These are phyloP conservation scores for Diogma glabrata DNA, from an alignment of 2,888 invertebrate species.

Conservation along the genomic window DNA sequence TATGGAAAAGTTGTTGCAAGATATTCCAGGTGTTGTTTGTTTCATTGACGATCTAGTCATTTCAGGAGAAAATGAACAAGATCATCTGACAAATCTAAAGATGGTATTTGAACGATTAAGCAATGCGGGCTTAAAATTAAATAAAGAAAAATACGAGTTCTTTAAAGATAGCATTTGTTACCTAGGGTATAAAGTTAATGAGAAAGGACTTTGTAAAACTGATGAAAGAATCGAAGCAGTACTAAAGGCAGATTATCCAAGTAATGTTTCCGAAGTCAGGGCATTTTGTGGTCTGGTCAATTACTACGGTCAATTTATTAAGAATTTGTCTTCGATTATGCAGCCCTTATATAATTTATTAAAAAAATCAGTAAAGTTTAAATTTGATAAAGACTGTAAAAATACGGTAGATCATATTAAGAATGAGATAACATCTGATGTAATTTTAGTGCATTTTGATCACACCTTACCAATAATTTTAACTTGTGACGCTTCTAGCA, in stretches of 20 bases:
- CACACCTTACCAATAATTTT: constrained; percentile 4
- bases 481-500: not conserved
- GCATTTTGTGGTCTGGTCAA: constrained; percentile 28
- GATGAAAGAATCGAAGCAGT: too few species aligned
- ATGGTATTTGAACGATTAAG: constrained; percentile 20
- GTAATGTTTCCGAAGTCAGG: constrained; percentile 19
- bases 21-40: constrained; percentile 17
- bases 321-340: too few species aligned
- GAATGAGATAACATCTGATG: constrained; percentile 17
- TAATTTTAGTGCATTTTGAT: constrained; percentile 19
- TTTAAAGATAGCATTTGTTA: constrained; percentile 20
- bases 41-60: constrained; percentile 25
- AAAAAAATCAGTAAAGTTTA: constrained; percentile 16
- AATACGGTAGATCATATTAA: constrained; percentile 25
- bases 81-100: constrained; percentile 21
- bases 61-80: constrained; percentile 19
- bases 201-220: too few species aligned
- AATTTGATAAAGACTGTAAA: constrained; percentile 24
- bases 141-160: constrained; percentile 25
- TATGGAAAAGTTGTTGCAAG: too few species aligned
- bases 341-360: constrained; percentile 24
- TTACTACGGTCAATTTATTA: constrained; percentile 29
- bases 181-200: constrained; percentile 25
- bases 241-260: constrained; percentile 20
- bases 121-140: constrained; percentile 21